A percentile compares a stretch with the other conserved stretches of the same genome.
These are phyloP conservation scores for Drosophila nannoptera DNA, from an alignment of 1,140 invertebrate genomes.

Conservation along the genomic window DNA sequence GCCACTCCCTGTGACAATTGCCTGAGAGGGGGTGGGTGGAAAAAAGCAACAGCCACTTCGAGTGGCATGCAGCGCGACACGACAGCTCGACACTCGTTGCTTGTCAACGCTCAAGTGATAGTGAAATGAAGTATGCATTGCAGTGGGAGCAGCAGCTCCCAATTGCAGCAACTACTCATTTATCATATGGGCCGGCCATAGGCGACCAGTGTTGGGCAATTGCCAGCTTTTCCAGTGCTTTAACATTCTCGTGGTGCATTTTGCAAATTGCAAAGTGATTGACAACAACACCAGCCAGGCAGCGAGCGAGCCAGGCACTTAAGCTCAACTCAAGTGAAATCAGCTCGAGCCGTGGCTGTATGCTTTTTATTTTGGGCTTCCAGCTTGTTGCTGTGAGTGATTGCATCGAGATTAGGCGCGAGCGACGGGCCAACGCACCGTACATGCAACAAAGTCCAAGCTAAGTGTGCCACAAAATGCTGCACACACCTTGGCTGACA, in stretches of 20 bases:
- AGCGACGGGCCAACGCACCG: slow-evolving; percentile 28
- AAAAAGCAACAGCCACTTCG: slow-evolving; percentile 17
- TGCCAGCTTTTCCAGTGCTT: slow-evolving; percentile 12
- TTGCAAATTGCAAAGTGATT: slow-evolving; percentile 74
- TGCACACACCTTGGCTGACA: slow-evolving; percentile 51
- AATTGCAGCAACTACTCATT: slow-evolving; percentile 54
- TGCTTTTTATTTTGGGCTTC: slow-evolving; percentile 27
- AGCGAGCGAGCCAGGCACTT: slow-evolving; percentile 64
- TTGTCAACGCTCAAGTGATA: slow-evolving; percentile 65
- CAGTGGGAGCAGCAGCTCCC: not conserved
- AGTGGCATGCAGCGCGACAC: slow-evolving; percentile 35
- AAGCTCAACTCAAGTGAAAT: slow-evolving; percentile 59
- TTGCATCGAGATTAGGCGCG: slow-evolving; percentile 74
- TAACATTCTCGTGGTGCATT: slow-evolving; percentile 53
- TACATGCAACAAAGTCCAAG: slow-evolving; percentile 50
- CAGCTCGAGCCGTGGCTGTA: slow-evolving; percentile 65
- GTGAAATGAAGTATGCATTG: slow-evolving; percentile 62
- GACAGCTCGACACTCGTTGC: slow-evolving; percentile 57
- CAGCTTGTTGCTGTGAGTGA: slow-evolving; percentile 62
- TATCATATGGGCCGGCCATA: slow-evolving; percentile 44
- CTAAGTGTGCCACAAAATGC: slow-evolving; percentile 67
- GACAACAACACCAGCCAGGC: slow-evolving; percentile 52
- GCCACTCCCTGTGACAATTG: slow-evolving; percentile 16
- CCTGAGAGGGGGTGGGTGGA: not conserved
- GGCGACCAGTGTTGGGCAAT: slow-evolving; percentile 20